Conservation (phyloP, 1,140 invertebrate genomes). For the Lamellibrachia luymesi region DNA sequence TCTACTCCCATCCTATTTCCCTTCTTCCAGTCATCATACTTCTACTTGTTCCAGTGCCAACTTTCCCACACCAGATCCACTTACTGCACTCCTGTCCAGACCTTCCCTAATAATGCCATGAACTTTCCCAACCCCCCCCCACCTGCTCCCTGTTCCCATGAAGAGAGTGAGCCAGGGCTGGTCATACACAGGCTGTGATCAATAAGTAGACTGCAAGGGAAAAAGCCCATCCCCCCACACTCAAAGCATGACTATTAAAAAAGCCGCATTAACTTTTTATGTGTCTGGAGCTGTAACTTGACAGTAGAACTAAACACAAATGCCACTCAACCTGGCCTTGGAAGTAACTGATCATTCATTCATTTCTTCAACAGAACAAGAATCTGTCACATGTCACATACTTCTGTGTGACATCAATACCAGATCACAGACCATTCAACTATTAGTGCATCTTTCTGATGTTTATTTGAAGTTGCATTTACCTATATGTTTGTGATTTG, state of each 20-base stretch:
- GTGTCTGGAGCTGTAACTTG: not conserved
- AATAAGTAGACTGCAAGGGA: not conserved
- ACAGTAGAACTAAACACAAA: not conserved
- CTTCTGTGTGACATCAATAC: not conserved
- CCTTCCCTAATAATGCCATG: not conserved
- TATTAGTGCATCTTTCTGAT: not conserved
- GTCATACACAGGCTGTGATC: not conserved
- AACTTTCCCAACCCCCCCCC: not conserved
- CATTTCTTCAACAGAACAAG: not conserved
- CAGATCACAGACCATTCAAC: not conserved
- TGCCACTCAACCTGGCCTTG: not conserved
- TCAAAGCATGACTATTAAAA: not conserved
- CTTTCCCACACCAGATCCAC: not conserved
- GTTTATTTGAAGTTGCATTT: not conserved
- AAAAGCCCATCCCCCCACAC: not conserved
- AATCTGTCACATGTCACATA: not conserved
- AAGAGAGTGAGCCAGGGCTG: not conserved
- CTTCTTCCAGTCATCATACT: not conserved
- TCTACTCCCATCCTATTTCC: not conserved
- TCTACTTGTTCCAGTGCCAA: not conserved
- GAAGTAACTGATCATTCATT: not conserved
- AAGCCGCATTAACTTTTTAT: not conserved
- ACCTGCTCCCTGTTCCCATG: not conserved
- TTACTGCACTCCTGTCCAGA: not conserved
- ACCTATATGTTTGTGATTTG: not conserved